Percentiles rank a stretch among this genome's conserved stretches.
Evolutionary conservation across 2,113 vertebrate species (phyloP).

Genomic region (Campylorhamphus procurvoides): DNA sequence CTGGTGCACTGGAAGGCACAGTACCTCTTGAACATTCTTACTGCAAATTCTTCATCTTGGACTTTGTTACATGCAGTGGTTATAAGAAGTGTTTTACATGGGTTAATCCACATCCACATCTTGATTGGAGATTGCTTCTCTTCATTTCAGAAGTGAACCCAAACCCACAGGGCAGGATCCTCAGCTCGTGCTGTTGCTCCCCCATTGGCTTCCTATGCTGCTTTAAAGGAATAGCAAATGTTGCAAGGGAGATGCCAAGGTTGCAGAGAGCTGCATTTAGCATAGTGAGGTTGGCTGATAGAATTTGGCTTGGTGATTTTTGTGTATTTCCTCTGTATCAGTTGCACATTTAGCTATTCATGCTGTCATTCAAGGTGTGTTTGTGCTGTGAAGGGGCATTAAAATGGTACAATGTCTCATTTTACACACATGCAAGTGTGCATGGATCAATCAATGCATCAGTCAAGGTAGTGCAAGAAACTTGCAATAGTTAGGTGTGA

Average conservation of each 20-base stretch:
- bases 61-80: background rate
- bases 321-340: background rate
- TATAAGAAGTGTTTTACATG: background rate
- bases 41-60: background rate
- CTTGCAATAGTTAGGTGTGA: background rate
- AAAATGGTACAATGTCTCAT: background rate
- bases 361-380: background rate
- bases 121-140: background rate
- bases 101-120: background rate
- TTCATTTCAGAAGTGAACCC: background rate
- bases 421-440: background rate
- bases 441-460: background rate
- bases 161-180: background rate
- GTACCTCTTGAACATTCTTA: background rate
- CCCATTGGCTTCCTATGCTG: background rate
- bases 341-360: background rate
- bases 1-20: background rate
- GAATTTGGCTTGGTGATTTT: background rate
- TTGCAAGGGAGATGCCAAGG: background rate
- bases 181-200: accelerated
- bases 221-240: background rate
- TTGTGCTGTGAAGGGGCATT: background rate
- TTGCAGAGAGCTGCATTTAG: background rate
- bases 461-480: background rate
- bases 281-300: background rate